Evolutionary conservation across 2,113 vertebrate genomes (phyloP).

Genomic region (Aspiorhynchus laticeps): DNA sequence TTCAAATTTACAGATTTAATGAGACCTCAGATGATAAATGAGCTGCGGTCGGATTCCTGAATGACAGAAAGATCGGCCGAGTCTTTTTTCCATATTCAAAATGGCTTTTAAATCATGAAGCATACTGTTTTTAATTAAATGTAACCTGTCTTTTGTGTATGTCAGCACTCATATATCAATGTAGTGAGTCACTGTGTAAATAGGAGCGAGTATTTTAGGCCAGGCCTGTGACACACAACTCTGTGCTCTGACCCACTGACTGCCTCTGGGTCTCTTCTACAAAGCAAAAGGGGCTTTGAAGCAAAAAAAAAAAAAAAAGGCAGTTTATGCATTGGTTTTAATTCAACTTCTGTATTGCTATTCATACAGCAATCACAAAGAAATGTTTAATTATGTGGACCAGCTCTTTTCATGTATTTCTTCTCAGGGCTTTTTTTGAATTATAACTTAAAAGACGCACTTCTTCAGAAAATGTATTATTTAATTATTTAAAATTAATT

Average conservation of each 20-base stretch:
- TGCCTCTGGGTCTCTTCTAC: background rate
- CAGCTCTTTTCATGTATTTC: background rate
- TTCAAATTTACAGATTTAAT: constrained; percentile 59
- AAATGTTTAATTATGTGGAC: background rate
- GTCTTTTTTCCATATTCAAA: constrained; percentile 48
- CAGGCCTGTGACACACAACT: background rate
- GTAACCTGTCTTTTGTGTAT: constrained; percentile 46
- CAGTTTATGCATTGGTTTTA: background rate
- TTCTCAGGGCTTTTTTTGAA: background rate
- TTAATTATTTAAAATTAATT: too few relatives aligned
- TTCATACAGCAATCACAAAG: background rate
- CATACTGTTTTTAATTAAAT: constrained; percentile 55
- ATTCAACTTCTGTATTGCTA: background rate
- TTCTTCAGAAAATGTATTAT: background rate
- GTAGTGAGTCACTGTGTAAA: constrained; percentile 38
- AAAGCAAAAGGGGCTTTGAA: background rate
- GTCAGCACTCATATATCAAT: constrained; percentile 43
- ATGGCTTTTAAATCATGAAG: constrained; percentile 45
- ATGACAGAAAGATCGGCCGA: constrained; percentile 44
- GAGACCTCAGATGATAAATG: constrained; percentile 54
- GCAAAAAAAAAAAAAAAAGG: background rate
- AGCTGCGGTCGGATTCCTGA: constrained; percentile 47
- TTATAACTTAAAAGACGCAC: too few relatives aligned
- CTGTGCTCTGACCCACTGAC: background rate
- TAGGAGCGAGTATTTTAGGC: background rate